A percentile compares a stretch with the other conserved stretches of the same genome.
Evolutionary conservation across 2,797 vertebrate species (phyloP).

Genomic region (Euphonia xanthogaster): DNA sequence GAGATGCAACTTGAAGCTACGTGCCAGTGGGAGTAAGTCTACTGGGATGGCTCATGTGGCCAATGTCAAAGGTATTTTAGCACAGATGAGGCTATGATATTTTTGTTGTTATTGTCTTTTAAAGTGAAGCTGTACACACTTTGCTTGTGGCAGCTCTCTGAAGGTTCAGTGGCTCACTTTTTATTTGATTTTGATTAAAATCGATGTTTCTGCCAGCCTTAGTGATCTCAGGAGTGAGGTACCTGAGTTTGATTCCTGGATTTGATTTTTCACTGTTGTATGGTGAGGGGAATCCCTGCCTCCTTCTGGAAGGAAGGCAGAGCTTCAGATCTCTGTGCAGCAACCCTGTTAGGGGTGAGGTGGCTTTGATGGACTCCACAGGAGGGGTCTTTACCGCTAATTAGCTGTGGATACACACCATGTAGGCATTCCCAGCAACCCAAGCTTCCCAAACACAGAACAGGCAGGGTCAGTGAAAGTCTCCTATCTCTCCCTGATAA

Average conservation of each 20-base stretch:
- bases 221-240: slow-evolving; percentile 21
- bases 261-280: neutral
- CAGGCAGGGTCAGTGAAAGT: neutral
- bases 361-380: neutral
- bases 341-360: neutral
- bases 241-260: neutral
- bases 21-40: neutral
- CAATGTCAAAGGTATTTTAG: neutral
- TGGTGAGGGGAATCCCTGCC: neutral
- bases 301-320: neutral
- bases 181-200: slow-evolving; percentile 62
- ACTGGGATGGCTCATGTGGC: neutral
- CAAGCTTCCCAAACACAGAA: neutral
- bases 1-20: neutral
- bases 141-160: slow-evolving; percentile 34
- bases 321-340: neutral
- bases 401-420: neutral
- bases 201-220: slow-evolving; percentile 20
- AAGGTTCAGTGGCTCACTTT: slow-evolving; percentile 16
- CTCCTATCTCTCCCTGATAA: neutral
- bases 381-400: neutral
- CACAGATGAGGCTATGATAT: neutral
- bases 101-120: slow-evolving; percentile 21
- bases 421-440: neutral
- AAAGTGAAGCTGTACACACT: neutral